phyloP scores from a whole-genome alignment of 2,888 invertebrate species.

The Lasioglossum oenotherae region DNA sequence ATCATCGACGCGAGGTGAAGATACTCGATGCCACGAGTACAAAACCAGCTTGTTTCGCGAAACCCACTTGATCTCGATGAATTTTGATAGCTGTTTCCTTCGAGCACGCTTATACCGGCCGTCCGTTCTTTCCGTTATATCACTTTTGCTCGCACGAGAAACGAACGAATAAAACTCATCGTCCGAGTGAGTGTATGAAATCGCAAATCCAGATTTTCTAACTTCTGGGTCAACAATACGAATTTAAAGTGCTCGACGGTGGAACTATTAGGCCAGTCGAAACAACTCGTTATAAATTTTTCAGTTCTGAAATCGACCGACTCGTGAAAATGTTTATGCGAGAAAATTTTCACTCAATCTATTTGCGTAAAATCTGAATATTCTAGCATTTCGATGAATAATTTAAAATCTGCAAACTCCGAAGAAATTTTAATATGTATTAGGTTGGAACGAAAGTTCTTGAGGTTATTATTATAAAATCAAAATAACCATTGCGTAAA shows the following conservation, averaged over 20 bases:
- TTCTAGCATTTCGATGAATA: background rate
- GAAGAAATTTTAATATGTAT: too few species aligned
- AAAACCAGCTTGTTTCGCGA: conserved; percentile 26
- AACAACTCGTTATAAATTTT: background rate
- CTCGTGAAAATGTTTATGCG: background rate
- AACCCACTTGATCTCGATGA: conserved; percentile 38
- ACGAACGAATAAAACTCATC: background rate
- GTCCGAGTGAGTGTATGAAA: background rate
- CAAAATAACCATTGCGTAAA: background rate
- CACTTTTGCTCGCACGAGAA: background rate
- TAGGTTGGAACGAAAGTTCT: too few species aligned
- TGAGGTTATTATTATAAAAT: too few species aligned
- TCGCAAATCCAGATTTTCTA: background rate
- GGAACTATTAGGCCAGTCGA: background rate
- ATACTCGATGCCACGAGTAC: conserved; percentile 24
- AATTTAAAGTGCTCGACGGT: background rate
- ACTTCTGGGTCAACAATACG: background rate
- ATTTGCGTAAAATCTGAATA: background rate
- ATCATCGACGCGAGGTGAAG: conserved; percentile 28
- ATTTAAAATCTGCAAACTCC: background rate
- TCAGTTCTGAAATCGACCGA: background rate
- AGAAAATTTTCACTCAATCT: background rate
- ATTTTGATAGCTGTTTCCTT: conserved; percentile 34
- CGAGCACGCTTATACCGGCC: background rate
- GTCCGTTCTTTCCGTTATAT: conserved; percentile 3